Evolutionary conservation across 1,140 invertebrate genomes (phyloP).

Genomic region (Diorhabda elongata): DNA sequence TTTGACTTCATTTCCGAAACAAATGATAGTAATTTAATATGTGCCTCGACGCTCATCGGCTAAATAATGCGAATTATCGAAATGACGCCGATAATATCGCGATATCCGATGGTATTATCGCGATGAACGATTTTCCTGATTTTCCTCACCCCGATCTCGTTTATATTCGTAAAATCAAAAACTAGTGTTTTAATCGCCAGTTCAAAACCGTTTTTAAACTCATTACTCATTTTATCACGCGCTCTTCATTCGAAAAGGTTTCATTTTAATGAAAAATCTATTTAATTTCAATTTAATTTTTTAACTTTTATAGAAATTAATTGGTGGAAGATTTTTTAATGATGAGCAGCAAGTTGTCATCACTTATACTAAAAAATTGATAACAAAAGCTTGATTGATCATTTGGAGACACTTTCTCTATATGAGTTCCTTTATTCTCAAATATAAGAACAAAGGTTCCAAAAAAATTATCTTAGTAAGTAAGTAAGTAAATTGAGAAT

Average conservation of each 20-base stretch:
- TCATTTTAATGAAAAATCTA: background rate
- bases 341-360: too few species aligned
- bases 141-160: slow-evolving; percentile 1
- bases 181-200: slow-evolving; percentile 16
- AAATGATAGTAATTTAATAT: slow-evolving; percentile 48
- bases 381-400: too few species aligned
- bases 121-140: background rate
- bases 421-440: too few species aligned
- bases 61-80: slow-evolving; percentile 37
- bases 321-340: too few species aligned
- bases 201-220: slow-evolving; percentile 15
- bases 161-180: slow-evolving; percentile 11
- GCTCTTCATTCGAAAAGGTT: background rate
- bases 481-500: too few species aligned
- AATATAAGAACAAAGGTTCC: too few species aligned
- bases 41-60: slow-evolving; percentile 34
- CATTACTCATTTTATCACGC: slow-evolving; percentile 19
- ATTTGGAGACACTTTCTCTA: too few species aligned
- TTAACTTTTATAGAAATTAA: too few species aligned
- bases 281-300: too few species aligned
- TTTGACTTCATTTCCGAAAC: slow-evolving; percentile 46
- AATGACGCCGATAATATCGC: background rate
- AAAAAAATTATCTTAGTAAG: too few species aligned
- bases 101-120: background rate
- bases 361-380: too few species aligned